Evolutionary conservation across 2,113 vertebrate genomes (phyloP).

Genomic region (Motacilla tschutschensis): DNA sequence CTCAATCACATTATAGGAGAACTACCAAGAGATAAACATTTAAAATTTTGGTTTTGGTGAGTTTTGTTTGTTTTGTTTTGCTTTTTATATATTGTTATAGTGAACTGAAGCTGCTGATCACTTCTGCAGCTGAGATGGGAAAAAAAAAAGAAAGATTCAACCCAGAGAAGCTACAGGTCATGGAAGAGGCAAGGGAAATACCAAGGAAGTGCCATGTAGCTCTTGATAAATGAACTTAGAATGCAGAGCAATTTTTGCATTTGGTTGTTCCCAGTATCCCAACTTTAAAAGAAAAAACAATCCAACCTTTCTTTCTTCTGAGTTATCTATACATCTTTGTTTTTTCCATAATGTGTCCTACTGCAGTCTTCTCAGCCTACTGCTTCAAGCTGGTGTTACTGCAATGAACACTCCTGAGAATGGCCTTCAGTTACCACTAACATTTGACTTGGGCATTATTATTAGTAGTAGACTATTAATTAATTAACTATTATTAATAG

Average conservation of each 20-base stretch:
- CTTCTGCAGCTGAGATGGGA: not conserved
- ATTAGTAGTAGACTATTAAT: not conserved
- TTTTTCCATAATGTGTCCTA: not conserved
- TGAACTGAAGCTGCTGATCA: not conserved
- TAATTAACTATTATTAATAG: too few relatives aligned
- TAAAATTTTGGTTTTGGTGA: not conserved
- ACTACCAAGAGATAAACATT: not conserved
- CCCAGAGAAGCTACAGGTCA: not conserved
- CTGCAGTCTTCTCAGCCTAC: not conserved
- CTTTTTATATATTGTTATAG: not conserved
- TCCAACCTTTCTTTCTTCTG: not conserved
- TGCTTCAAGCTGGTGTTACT: not conserved
- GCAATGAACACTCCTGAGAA: not conserved
- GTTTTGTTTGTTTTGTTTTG: not conserved
- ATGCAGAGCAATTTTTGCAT: not conserved
- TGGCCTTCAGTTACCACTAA: not conserved
- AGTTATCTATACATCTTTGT: not conserved
- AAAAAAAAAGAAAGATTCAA: not conserved
- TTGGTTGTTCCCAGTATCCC: not conserved
- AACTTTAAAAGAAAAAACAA: not conserved
- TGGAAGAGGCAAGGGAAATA: not conserved
- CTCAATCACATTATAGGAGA: not conserved
- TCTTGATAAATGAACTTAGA: not conserved
- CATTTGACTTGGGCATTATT: not conserved
- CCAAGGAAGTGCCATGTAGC: not conserved